Evolutionary conservation across 2,113 vertebrate genomes (phyloP).

Genomic region (Lota lota): DNA sequence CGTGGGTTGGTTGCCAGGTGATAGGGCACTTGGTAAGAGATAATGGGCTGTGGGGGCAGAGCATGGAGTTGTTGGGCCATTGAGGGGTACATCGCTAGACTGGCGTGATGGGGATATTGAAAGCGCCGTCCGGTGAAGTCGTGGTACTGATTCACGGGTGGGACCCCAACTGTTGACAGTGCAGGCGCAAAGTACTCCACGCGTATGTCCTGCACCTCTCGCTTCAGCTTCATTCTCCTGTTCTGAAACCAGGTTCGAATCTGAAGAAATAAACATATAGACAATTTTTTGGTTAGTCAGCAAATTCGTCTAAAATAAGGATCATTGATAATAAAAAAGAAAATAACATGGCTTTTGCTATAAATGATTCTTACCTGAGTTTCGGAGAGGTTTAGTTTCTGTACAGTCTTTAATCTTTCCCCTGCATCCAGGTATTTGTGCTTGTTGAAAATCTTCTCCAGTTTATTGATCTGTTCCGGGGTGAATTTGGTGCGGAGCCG

Average conservation of each 20-base stretch:
- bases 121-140: constrained; percentile 39
- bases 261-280: constrained; percentile 47
- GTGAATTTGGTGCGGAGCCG: constrained; percentile 78
- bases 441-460: constrained; percentile 80
- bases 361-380: constrained; percentile 71
- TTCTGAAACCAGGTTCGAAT: constrained; percentile 90
- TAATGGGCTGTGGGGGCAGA: constrained; percentile 39
- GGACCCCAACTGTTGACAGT: constrained; percentile 36
- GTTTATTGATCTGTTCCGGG: constrained; percentile 71
- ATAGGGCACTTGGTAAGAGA: constrained; percentile 3
- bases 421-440: constrained; percentile 76
- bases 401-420: constrained; percentile 74
- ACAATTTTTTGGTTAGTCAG: neutral
- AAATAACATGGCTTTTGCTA: neutral
- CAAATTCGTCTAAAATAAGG: neutral
- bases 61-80: constrained; percentile 40
- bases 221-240: constrained; percentile 86
- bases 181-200: constrained; percentile 65
- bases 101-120: constrained; percentile 28
- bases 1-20: constrained; percentile 37
- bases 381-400: constrained; percentile 75
- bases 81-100: constrained; percentile 31
- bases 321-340: neutral
- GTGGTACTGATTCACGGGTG: constrained; percentile 53
- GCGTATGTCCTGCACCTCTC: constrained; percentile 75